Percentiles rank a stretch among this genome's conserved stretches.
These are phyloP conservation scores for Parambassis ranga DNA, from an alignment of 2,797 vertebrate species.

Conservation along the genomic window DNA sequence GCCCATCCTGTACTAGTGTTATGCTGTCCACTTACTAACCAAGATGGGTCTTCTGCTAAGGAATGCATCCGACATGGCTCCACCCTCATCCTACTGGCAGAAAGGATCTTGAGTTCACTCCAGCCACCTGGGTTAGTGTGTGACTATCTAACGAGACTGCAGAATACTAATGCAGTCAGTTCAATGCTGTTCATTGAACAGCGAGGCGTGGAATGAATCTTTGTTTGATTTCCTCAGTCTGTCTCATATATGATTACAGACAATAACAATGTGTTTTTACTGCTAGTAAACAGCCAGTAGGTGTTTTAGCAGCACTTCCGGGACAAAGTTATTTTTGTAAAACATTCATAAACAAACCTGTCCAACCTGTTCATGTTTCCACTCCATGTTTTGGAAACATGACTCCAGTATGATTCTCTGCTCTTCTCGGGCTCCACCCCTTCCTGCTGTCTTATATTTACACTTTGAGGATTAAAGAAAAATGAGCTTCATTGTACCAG, in stretches of 20 bases:
- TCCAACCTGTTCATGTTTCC: constrained; percentile 60
- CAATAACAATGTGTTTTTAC: constrained; percentile 16
- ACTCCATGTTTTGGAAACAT: constrained; percentile 47
- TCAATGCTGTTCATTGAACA: constrained; percentile 61
- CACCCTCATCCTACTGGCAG: constrained; percentile 54
- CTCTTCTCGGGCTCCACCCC: constrained; percentile 23
- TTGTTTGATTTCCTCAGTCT: constrained; percentile 38
- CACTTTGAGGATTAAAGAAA: constrained; percentile 6
- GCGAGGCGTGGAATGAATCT: constrained; percentile 24
- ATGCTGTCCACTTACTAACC: constrained; percentile 65
- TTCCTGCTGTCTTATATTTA: constrained; percentile 26
- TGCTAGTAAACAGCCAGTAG: constrained; percentile 1
- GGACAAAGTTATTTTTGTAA: constrained; percentile 37
- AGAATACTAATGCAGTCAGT: constrained; percentile 67
- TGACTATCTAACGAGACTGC: constrained; percentile 13
- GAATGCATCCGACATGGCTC: constrained; percentile 64
- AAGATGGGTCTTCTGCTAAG: constrained; percentile 50
- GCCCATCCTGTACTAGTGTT: constrained; percentile 35
- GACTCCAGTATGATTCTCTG: constrained; percentile 36
- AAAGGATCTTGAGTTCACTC: constrained; percentile 44
- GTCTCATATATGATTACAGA: constrained; percentile 44
- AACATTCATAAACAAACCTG: constrained; percentile 63
- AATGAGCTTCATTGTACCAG: background rate
- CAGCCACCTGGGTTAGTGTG: constrained; percentile 68
- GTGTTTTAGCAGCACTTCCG: constrained; percentile 4